phyloP scores from a whole-genome alignment of 2,888 invertebrate species.

The Schrankia costaestrigalis region DNA sequence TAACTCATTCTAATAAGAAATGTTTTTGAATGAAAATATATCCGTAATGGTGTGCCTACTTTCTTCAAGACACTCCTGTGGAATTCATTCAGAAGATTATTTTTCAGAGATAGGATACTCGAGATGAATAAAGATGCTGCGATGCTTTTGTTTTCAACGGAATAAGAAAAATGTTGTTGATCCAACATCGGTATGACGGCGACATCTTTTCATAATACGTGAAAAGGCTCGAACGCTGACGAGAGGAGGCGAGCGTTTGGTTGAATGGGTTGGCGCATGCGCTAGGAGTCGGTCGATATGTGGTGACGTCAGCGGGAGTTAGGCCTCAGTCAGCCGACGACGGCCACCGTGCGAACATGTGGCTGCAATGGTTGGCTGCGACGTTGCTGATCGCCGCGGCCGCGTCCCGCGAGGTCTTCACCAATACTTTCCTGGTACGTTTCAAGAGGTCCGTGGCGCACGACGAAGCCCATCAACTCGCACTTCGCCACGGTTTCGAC shows the following conservation, averaged over 20 bases:
- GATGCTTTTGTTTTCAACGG: slow-evolving; percentile 26
- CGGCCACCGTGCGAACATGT: slow-evolving; percentile 70
- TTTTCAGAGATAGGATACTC: too few relatives aligned
- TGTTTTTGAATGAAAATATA: too few relatives aligned
- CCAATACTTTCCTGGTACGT: slow-evolving; percentile 96
- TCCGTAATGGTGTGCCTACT: too few relatives aligned
- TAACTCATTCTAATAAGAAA: too few relatives aligned
- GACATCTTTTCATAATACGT: slow-evolving; percentile 56
- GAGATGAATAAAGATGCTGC: slow-evolving; percentile 19
- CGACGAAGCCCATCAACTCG: slow-evolving; percentile 89
- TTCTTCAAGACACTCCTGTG: too few relatives aligned
- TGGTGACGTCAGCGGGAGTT: slow-evolving; percentile 67
- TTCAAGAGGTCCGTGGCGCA: slow-evolving; percentile 89
- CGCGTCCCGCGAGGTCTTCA: slow-evolving; percentile 87
- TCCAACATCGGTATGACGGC: slow-evolving; percentile 48
- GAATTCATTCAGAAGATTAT: too few relatives aligned
- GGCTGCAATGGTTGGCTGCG: slow-evolving; percentile 70
- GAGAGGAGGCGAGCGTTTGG: slow-evolving; percentile 25
- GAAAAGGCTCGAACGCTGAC: slow-evolving; percentile 33
- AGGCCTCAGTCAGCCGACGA: slow-evolving; percentile 70
- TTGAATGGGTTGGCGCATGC: slow-evolving; percentile 62
- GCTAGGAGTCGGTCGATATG: slow-evolving; percentile 63
- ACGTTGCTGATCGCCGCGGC: slow-evolving; percentile 64
- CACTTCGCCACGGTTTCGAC: slow-evolving; percentile 94
- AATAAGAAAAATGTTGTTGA: slow-evolving; percentile 36